phyloP scores from a whole-genome alignment of 92 coral and sea anemone species.

The Epizoanthus illoricatus region DNA sequence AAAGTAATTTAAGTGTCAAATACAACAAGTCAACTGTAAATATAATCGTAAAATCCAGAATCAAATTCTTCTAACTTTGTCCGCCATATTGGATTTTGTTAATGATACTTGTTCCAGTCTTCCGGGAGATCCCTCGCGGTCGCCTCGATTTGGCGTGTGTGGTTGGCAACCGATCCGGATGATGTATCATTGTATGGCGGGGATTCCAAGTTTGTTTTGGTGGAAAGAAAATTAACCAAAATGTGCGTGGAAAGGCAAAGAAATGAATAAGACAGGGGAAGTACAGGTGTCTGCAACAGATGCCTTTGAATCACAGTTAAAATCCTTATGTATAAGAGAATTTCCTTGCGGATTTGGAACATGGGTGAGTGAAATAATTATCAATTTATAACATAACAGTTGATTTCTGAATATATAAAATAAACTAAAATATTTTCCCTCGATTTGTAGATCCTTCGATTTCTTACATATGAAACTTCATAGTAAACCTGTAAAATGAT shows the following conservation, averaged over 20 bases:
- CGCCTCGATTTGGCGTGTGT: constrained; percentile 55
- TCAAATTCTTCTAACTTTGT: background rate
- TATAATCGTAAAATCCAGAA: background rate
- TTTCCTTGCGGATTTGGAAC: constrained; percentile 97
- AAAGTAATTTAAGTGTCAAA: background rate
- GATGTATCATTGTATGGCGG: background rate
- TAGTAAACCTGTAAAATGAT: no score
- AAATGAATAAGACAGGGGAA: constrained; percentile 45
- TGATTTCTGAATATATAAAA: background rate
- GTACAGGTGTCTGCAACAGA: constrained; percentile 66
- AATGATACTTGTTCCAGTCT: constrained; percentile 37
- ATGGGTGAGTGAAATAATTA: constrained; percentile 65
- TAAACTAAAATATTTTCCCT: no score
- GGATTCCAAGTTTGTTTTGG: background rate
- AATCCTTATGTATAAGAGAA: constrained; percentile 80
- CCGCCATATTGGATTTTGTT: constrained; percentile 24
- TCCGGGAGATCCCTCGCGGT: constrained; percentile 35
- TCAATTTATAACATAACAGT: background rate
- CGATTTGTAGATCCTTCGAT: no score
- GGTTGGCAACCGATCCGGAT: constrained; percentile 75
- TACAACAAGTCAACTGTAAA: constrained; percentile 17
- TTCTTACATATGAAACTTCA: no score
- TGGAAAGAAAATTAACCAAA: background rate
- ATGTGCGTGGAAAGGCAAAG: background rate
- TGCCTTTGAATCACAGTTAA: constrained; percentile 87